Conservation (phyloP, 2,797 vertebrate genomes). For the Falco berigora region DNA sequence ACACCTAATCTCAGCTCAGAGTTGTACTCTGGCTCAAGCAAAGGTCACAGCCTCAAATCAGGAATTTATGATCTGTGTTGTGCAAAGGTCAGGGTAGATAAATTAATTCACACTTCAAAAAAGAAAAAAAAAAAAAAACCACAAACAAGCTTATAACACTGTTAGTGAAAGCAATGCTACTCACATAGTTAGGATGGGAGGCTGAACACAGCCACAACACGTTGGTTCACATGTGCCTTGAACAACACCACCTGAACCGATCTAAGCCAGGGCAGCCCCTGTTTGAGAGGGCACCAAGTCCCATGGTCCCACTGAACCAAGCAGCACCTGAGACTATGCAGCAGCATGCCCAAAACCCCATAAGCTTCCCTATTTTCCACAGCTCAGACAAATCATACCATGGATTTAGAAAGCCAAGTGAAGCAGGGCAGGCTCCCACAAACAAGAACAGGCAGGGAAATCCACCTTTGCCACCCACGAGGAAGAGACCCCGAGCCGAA, state of each 20-base stretch:
- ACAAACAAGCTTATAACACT: neutral
- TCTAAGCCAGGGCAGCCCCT: neutral
- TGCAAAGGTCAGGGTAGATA: neutral
- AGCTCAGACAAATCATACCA: neutral
- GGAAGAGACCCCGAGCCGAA: neutral
- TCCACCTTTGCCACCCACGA: neutral
- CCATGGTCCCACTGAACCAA: fast-evolving
- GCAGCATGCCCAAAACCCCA: fast-evolving
- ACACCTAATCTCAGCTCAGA: neutral
- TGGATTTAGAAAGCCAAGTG: neutral
- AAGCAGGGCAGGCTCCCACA: neutral
- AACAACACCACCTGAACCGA: fast-evolving
- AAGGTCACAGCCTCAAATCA: neutral
- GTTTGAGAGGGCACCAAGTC: fast-evolving
- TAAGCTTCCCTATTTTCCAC: neutral
- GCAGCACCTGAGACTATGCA: neutral
- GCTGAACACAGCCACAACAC: too few species aligned
- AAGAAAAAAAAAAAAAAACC: too few species aligned
- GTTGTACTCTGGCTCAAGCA: neutral
- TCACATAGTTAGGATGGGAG: neutral
- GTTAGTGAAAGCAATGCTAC: neutral
- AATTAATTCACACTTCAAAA: neutral
- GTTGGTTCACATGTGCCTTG: neutral
- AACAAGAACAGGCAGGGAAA: neutral
- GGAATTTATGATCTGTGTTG: neutral